Base-by-base conservation (phyloP, 2,113 vertebrate species). In the Aegypius monachus region DNA sequence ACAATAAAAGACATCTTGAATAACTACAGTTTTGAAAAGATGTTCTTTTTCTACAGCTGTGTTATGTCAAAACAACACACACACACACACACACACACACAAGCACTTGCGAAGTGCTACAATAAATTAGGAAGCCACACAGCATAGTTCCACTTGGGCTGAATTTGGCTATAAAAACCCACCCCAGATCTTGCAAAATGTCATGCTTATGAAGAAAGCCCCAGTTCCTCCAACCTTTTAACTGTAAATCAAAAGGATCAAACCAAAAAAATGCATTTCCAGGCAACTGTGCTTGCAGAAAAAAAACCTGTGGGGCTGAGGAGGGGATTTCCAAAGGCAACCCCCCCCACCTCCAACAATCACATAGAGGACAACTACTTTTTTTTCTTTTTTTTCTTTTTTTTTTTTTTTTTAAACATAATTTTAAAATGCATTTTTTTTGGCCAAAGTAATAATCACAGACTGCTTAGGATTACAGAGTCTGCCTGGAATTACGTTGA, bases 291-390 rank as follows among this genome's bases (percentile, higher is more conserved):
- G 58, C 18, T 23, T 63, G n/a, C 32, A 63, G 18, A 59, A 32
- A 55, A n/a, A 58, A 81, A 74, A 81, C 13, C 23, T 2, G 5
- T 5, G 9, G 6, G 3, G 3, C 4, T 18, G 7, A 13, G 10
- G 6, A 11, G 11, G 7, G 21, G 3, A 48, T 34, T 92, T 87
- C 65, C 42, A 92, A 80, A 78, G 36, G 45, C 17, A 61, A 7
- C 1, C 5, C 1, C 7, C 4, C 1, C 5, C 7, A 6, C 56
- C 12, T 9, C 53, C 29, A 9, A 42, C 48, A 59, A 58, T 40
- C 14, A 55, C 34, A 42, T 1, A 77, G 7, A 53, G 26, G 26
- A 63, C 10, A 91, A 17, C 2, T 38, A 22, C 32, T 7, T 13
- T 12, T 10, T 36, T 38, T 36, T 40, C 15, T 65, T 34, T 23